These are phyloP conservation scores for Gortyna flavago DNA, from an alignment of 2,888 invertebrate species.

Conservation along the genomic window DNA sequence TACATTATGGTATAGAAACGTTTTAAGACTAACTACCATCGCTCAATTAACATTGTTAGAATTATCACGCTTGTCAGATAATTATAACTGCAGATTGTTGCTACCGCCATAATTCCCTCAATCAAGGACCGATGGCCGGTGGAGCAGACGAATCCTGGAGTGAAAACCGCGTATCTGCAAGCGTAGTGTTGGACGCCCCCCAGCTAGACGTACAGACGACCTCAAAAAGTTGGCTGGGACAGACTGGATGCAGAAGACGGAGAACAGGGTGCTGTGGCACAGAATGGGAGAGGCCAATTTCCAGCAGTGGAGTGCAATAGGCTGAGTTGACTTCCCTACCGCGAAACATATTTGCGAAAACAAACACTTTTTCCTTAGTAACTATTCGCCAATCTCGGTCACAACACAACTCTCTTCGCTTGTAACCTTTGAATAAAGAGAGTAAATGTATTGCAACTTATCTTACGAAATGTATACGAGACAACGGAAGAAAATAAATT, in stretches of 20 bases:
- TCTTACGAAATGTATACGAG: slow-evolving; percentile 47
- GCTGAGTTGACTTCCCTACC: not conserved
- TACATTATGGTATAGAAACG: not conserved
- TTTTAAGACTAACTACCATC: not conserved
- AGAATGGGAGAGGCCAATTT: too few relatives aligned
- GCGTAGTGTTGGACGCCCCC: too few relatives aligned
- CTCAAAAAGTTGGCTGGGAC: too few relatives aligned
- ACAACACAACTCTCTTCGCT: slow-evolving; percentile 14
- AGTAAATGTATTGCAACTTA: slow-evolving; percentile 53
- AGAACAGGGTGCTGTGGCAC: too few relatives aligned
- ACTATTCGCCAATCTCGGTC: slow-evolving; percentile 21
- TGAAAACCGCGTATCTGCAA: too few relatives aligned
- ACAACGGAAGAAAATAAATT: slow-evolving; percentile 56
- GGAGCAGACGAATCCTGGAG: too few relatives aligned
- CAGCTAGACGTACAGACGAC: too few relatives aligned
- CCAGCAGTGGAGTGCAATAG: too few relatives aligned
- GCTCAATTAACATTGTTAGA: not conserved
- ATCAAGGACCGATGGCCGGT: too few relatives aligned
- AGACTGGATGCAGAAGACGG: too few relatives aligned
- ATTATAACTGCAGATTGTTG: not conserved
- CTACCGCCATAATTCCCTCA: too few relatives aligned
- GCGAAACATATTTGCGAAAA: not conserved
- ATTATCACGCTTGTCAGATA: not conserved
- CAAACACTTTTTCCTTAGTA: not conserved
- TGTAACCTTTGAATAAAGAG: slow-evolving; percentile 45